Conservation (phyloP, 2,888 invertebrate genomes). For the Drosophila limbata region DNA sequence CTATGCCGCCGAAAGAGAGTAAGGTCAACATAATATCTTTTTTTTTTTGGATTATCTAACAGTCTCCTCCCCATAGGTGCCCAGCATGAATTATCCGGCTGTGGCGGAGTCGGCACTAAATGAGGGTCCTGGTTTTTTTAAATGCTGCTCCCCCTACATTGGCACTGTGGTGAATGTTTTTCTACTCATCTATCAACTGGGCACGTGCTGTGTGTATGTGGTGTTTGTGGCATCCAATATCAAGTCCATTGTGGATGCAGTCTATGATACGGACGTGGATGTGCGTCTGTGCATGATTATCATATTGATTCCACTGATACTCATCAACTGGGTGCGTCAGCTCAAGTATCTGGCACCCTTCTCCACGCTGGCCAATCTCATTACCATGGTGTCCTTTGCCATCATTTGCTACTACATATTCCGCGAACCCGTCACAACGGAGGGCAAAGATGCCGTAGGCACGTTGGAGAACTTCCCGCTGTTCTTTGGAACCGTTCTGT, state of each 20-base stretch:
- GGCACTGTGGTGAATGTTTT: constrained; percentile 90
- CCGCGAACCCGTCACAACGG: constrained; percentile 89
- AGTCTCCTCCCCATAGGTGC: constrained; percentile 77
- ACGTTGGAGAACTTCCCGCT: constrained; percentile 91
- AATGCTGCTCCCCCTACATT: constrained; percentile 88
- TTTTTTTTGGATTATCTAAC: neutral
- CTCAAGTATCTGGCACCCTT: constrained; percentile 95
- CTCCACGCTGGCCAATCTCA: constrained; percentile 94
- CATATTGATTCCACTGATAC: constrained; percentile 90
- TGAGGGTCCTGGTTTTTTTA: constrained; percentile 90
- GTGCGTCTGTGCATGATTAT: constrained; percentile 90
- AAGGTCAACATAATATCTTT: neutral
- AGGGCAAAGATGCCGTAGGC: constrained; percentile 88
- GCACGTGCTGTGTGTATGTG: constrained; percentile 98
- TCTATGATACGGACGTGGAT: constrained; percentile 86
- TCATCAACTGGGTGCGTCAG: constrained; percentile 92
- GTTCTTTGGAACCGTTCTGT: constrained; percentile 98
- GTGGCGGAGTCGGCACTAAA: constrained; percentile 92
- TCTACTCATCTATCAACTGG: constrained; percentile 95
- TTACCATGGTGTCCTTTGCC: constrained; percentile 93
- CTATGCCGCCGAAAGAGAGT: constrained; percentile 87
- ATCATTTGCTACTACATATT: constrained; percentile 95
- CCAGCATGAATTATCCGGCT: constrained; percentile 92
- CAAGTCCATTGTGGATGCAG: constrained; percentile 88
- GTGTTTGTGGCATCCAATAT: constrained; percentile 96